phyloP scores from a whole-genome alignment of 2,113 vertebrate species.

The Fregata magnificens region DNA sequence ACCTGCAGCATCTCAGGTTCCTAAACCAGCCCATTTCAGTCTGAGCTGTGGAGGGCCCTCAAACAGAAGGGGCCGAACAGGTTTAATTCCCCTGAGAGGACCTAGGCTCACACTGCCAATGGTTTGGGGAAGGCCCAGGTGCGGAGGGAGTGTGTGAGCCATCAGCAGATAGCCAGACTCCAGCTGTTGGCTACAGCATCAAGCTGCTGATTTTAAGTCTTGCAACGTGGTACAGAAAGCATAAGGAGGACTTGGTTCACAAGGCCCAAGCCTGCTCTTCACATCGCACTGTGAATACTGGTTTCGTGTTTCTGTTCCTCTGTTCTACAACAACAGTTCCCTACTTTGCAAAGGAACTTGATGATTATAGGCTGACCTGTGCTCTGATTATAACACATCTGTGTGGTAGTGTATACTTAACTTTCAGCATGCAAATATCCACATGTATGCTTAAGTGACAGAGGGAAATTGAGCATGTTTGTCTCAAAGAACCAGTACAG shows the following conservation, averaged over 20 bases:
- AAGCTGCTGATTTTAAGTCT: not conserved
- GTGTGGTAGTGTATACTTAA: not conserved
- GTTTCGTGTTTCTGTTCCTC: not conserved
- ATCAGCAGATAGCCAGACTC: not conserved
- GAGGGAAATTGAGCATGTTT: not conserved
- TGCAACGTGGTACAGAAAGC: not conserved
- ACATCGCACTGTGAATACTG: fast-evolving
- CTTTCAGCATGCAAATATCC: not conserved
- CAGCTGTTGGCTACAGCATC: not conserved
- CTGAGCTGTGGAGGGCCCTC: not conserved
- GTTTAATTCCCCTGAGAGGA: not conserved
- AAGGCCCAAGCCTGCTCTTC: not conserved
- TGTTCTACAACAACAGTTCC: not conserved
- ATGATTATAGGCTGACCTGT: not conserved
- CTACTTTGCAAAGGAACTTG: not conserved
- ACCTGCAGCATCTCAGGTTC: not conserved
- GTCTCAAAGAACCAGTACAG: not conserved
- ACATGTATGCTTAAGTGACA: not conserved
- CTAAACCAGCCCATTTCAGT: not conserved
- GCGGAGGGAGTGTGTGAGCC: not conserved
- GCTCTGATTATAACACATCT: not conserved
- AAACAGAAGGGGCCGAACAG: not conserved
- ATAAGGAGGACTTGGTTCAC: not conserved
- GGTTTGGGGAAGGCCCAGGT: not conserved
- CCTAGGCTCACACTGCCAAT: not conserved